Evolutionary conservation across 2,888 invertebrate species (phyloP), one percentile per base, ranked within the genome.

Genomic region (Morinoia aosen): DNA sequence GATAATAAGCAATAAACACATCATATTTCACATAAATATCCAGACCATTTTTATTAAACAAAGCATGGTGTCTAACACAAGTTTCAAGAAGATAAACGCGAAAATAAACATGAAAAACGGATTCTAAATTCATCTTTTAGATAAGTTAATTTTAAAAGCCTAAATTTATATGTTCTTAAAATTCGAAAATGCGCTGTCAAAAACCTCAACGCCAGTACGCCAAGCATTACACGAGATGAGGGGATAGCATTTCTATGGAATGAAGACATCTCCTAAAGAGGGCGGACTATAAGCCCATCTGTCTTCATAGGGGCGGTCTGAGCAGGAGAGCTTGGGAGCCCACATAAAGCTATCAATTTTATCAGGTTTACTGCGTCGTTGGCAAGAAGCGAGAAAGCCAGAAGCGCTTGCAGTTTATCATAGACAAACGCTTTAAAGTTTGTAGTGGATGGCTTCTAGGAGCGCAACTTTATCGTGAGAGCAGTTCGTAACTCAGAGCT

Each of bases 271-370:
- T 3, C 76, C 76, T 33, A 76, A 76, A 76, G 8, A 76, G 10
- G 76, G 76, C 76, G 33, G 76, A 33, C 76, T 33, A 76, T 76
- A 33, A 76, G 76, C 76, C 76, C 25, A 76, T 76, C 76, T 76
- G 76, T 76, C 76, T 76, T 76, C 76, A 76, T 76, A 25, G 19
- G 33, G 76, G 64, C 10, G 25, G 76, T 19, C 8, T 33, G 76
- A 76, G 76, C 76, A 76, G 25, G 76, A 33, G 76, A 76, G 90
- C 90, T 48, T 40, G 14, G 40, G 40, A 90, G 90, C 90, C 90
- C 93, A 93, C 57, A 93, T 93, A 93, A 57, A 93, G 93, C 93
- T 93, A 93, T 93, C 93, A 93, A 33, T 93, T 93, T 93, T 56
- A 93, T 93, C 58, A 93, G 93, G 93, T 93, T 93, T 93, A 93